Base-by-base conservation (phyloP, 92 coral and sea anemone genomes). In the Zoanthus solanderi region DNA sequence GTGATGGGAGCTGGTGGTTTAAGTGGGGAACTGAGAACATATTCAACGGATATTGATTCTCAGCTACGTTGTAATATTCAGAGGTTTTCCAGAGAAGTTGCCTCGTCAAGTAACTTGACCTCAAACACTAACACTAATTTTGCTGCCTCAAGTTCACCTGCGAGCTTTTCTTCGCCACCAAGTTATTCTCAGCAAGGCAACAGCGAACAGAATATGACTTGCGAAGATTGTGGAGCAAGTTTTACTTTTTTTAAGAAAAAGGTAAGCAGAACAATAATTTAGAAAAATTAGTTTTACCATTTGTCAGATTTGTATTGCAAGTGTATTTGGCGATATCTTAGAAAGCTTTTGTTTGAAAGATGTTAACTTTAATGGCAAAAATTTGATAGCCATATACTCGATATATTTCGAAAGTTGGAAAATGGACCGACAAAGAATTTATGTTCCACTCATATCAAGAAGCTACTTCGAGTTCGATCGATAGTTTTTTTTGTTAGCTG, bases 1-100 rank as follows among this genome's bases (percentile, higher is more conserved):
- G 95, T 90, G 83, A 95, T 95, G 98, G 98, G 98, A 87, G 94
- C 98, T 87, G 98, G 98, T 71, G 98, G 98, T 74, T 77, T 95
- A 73, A 91, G 84, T 86, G 98, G 98, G 72, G 96, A 93, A 84
- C 85, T 93, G 87, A 93, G 96, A 56, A 88, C 94, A 76, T 93
- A 93, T 74, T 90, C 94, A 67, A 82, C 72, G 31, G 94, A 95
- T 84, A 93, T 95, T 23, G 94, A 91, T 5, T 68, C 96, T 17
- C 83, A 88, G 31, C 61, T 95, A 11, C 93, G 96, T 54, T 91
- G 91, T 80, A 89, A 91, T 84, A 84, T 81, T 91, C 76, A 90
- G 85, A 77, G 91, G 72, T 75, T 89, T 73, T 29, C 89, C 65
- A 72, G 91, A 78, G 76, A 79, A 69, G 14, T 76, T 88, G 53